These are phyloP conservation scores for Plebejus argus DNA, from an alignment of 2,888 invertebrate genomes.

Conservation along the genomic window DNA sequence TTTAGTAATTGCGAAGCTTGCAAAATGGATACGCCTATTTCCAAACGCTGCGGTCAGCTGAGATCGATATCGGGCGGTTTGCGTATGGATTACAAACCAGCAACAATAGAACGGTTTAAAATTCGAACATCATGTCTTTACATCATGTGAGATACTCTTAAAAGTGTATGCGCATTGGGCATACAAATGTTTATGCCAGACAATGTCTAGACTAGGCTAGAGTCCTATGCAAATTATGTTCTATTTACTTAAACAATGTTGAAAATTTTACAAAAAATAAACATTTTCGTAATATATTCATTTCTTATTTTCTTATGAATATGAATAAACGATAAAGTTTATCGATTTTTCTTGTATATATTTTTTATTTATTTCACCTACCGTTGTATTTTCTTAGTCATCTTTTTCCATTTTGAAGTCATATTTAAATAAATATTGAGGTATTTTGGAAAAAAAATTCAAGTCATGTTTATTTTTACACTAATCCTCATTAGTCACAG, in stretches of 20 bases:
- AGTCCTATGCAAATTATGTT: neutral
- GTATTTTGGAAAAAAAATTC: too few species aligned
- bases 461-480: too few species aligned
- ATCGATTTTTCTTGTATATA: neutral
- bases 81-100: constrained; percentile 27
- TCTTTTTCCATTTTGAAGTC: too few species aligned
- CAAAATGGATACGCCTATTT: constrained; percentile 40
- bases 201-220: neutral
- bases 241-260: too few species aligned
- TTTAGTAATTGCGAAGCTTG: constrained; percentile 29
- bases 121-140: constrained; percentile 27
- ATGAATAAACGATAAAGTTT: neutral
- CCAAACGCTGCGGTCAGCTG: constrained; percentile 28
- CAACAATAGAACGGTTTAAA: constrained; percentile 30
- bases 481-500: too few species aligned
- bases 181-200: neutral
- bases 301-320: too few species aligned
- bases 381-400: neutral
- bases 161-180: neutral
- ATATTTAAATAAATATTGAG: too few species aligned
- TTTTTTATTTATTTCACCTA: neutral
- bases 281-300: neutral
- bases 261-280: neutral
- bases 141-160: neutral
- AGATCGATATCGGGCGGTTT: constrained; percentile 26